Evolutionary conservation across 2,797 vertebrate species (phyloP), one percentile per base, ranked within the genome.

Genomic region (Limosa lapponica): DNA sequence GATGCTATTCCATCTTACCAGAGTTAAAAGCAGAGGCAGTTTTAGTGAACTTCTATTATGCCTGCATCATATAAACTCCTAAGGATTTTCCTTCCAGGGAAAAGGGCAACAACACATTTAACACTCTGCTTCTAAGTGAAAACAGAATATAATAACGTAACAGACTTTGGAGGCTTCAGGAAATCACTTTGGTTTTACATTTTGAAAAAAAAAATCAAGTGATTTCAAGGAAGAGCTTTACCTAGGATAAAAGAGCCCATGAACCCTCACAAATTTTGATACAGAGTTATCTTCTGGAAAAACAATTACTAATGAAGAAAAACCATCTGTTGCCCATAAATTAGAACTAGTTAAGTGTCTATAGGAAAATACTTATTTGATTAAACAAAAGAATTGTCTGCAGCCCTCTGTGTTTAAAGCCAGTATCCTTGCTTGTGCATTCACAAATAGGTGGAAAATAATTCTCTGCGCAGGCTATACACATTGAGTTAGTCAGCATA

Each of bases 331-430:
- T 80, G 16, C 43, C 51, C 39, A 77, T 89, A 82, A 94, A 87
- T 87, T 69, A 91, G 19, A 80, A 74, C 16, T 28, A 67, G 64
- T 71, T 69, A 93, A 89, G 48, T 44, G 64, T 43, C 54, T 52
- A 71, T 69, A 5, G 18, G 74, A 93, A 93, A 90, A 57, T 66
- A 93, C 77, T 90, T 72, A 84, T 86, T 66, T 95, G 51, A 73
- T 20, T 90, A 70, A 92, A 81, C 34, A 74, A 82, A 85, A 78
- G 58, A 87, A 91, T 32, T 66, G 32, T 30, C 75, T 84, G 80
- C 55, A 88, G 8, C 18, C 30, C 32, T 62, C 69, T 57, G 5
- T 5, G 36, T 75, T 82, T 77, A 82, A 84, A 89, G 71, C 27
- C 27, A 34, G 49, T 84, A 87, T 70, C 44, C 41, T 39, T 65